Base-by-base conservation (phyloP, 2,797 vertebrate genomes). In the Poeciliopsis paucimaculata region DNA sequence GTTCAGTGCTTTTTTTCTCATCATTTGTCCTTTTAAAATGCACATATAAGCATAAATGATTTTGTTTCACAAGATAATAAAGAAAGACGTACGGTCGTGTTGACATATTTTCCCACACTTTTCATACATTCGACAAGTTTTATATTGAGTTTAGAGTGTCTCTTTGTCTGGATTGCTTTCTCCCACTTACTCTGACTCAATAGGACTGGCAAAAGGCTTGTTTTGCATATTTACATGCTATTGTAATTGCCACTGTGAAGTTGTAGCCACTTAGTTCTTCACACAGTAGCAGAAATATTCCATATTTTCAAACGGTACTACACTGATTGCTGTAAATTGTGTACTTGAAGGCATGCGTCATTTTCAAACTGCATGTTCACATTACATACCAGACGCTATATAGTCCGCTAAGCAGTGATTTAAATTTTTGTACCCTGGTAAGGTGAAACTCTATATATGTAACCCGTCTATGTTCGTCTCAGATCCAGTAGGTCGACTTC, bases 171-270 rank as follows among this genome's bases (percentile, higher is more conserved):
- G 36, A 16, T 75, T 83, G 45, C 73, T 43, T 64, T 82, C 74
- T 84, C 86, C 84, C 79, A 73, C 87, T 85, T 84, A 84, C 89
- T 85, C 75, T 84, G 82, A 86, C 86, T 78, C 88, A 83, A 84
- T 91, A 57, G 73, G 70, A 57, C 72, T 81, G 8, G 73, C 45
- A 72, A 10, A 88, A 74, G 45, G 71, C 49, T 26, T 75, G 41
- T 31, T 75, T 36, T 77, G 49, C 77, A 79, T 81, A 73, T 72
- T 80, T 46, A 31, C 53, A 74, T 73, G 45, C 46, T 70, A 55
- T 76, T 87, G 77, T 80, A 76, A 89, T 79, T 51, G 84, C 73
- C 77, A 77, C 81, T 88, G 82, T 77, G 46, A 74, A 55, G n/a
- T 64, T 68, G 81, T 70, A 79, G 51, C 78, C 78, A 85, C 85